Evolutionary conservation across 2,888 invertebrate genomes (phyloP).

Genomic region (Hydroisotoma schaefferi): DNA sequence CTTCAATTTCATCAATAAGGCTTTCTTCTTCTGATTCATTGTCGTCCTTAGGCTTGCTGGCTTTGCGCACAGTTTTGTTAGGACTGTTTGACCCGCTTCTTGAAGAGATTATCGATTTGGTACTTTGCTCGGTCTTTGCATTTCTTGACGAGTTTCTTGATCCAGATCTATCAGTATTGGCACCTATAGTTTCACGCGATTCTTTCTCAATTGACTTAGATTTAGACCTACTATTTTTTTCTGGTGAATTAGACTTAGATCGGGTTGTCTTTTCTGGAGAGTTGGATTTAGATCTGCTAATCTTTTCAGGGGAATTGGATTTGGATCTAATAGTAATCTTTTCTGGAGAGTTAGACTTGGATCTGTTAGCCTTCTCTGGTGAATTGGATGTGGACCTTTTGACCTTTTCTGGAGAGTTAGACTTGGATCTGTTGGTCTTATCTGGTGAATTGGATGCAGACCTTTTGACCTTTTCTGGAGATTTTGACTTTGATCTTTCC

Average conservation of each 20-base stretch:
- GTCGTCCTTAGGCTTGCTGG: too few relatives aligned
- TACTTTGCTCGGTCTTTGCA: too few relatives aligned
- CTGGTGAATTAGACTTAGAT: neutral
- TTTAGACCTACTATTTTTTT: neutral
- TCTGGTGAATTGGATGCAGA: neutral
- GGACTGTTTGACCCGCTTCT: too few relatives aligned
- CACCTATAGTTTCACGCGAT: slow-evolving; percentile 5
- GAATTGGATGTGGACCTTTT: neutral
- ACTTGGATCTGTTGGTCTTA: slow-evolving; percentile 1
- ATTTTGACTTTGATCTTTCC: slow-evolving; percentile 11
- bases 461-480: slow-evolving; percentile 8
- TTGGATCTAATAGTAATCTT: neutral
- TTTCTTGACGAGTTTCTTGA: too few relatives aligned
- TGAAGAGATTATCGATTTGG: too few relatives aligned
- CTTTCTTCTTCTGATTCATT: neutral
- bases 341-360: slow-evolving; percentile 5
- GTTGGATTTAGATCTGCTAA: neutral
- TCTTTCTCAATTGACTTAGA: neutral
- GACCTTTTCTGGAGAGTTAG: neutral
- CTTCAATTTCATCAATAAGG: slow-evolving; percentile 37
- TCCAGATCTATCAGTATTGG: slow-evolving; percentile 26
- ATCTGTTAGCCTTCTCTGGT: neutral
- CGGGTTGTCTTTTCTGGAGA: slow-evolving; percentile 1
- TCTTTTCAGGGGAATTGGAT: neutral
- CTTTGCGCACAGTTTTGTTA: too few relatives aligned